Percentiles rank a stretch among this genome's conserved stretches.
Evolutionary conservation across 2,797 vertebrate genomes (phyloP).

Genomic region (Todus mexicanus): DNA sequence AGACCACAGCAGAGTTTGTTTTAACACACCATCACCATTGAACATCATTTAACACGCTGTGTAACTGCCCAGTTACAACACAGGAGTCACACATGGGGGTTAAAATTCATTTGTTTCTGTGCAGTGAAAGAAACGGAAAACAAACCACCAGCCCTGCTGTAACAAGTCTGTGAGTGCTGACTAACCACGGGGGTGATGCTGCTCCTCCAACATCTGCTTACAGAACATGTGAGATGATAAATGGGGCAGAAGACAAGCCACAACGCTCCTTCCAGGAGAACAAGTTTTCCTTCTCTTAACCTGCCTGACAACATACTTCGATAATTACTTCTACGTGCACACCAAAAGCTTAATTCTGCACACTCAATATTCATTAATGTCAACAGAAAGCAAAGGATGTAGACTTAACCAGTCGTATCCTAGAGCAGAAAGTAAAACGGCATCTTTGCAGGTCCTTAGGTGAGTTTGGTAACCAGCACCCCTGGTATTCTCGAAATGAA

Average conservation of each 20-base stretch:
- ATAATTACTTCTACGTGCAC: background rate
- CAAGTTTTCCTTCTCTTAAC: background rate
- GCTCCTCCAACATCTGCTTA: background rate
- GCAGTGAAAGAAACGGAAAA: background rate
- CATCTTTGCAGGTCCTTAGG: background rate
- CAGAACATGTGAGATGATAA: background rate
- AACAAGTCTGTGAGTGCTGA: background rate
- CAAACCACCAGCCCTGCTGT: background rate
- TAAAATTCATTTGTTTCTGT: background rate
- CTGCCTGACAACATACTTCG: background rate
- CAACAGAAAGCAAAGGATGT: background rate
- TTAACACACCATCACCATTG: background rate
- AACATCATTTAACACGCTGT: background rate
- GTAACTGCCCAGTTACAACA: background rate
- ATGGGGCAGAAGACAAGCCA: background rate
- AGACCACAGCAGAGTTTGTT: background rate
- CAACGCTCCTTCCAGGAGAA: background rate
- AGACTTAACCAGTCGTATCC: background rate
- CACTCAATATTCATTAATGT: background rate
- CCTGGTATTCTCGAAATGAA: background rate
- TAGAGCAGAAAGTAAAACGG: background rate
- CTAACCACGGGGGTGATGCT: background rate
- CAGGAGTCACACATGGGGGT: background rate
- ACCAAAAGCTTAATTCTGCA: background rate
- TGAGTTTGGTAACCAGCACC: background rate